phyloP scores from a whole-genome alignment of 23 tunicate genomes.

The Corella eumyota region DNA sequence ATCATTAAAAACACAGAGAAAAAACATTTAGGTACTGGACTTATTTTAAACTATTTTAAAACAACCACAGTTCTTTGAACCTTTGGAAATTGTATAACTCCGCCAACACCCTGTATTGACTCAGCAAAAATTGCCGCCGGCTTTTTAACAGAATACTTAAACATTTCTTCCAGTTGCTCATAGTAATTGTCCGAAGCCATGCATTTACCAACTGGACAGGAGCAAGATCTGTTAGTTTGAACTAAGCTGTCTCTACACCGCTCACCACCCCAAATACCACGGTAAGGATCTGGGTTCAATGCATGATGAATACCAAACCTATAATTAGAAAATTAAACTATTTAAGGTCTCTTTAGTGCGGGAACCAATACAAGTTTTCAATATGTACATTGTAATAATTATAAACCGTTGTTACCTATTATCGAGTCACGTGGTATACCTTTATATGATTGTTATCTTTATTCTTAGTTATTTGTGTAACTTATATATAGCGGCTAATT shows the following conservation, averaged over 20 bases:
- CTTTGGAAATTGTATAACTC: conserved; percentile 81
- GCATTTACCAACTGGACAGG: conserved; percentile 66
- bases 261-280: conserved; percentile 91
- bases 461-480: too few relatives aligned
- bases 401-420: too few relatives aligned
- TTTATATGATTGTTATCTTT: too few relatives aligned
- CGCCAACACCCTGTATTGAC: conserved; percentile 95
- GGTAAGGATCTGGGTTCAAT: conserved; percentile 88
- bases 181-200: conserved; percentile 52
- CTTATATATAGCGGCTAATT: too few relatives aligned
- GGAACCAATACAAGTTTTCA: background rate
- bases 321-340: background rate
- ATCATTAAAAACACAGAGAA: too few relatives aligned
- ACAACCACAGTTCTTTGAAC: too few relatives aligned
- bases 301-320: conserved; percentile 91
- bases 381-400: too few relatives aligned
- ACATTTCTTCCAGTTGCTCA: conserved; percentile 66
- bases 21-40: too few relatives aligned
- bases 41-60: too few relatives aligned
- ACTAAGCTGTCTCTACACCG: conserved; percentile 67
- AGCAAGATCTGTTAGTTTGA: conserved; percentile 65
- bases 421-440: too few relatives aligned
- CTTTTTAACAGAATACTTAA: conserved; percentile 35
- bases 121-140: conserved; percentile 82
- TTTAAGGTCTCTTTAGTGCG: background rate